phyloP scores from a whole-genome alignment of 2,797 vertebrate genomes.

The Notoglanidium macrostoma region DNA sequence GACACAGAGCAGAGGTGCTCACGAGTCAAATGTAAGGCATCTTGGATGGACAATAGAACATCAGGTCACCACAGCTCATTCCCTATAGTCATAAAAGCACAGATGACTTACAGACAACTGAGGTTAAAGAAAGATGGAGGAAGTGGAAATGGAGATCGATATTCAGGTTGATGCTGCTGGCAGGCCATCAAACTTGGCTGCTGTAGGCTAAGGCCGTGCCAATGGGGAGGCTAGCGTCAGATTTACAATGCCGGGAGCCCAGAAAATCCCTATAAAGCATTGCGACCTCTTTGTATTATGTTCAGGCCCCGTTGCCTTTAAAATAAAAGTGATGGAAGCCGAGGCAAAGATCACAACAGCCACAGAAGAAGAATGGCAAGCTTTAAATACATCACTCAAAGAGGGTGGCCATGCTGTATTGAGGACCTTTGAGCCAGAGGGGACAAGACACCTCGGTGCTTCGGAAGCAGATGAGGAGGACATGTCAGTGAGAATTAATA shows the following conservation, averaged over 20 bases:
- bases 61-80: conserved; percentile 46
- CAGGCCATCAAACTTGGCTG: conserved; percentile 73
- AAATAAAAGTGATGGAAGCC: conserved; percentile 61
- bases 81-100: conserved; percentile 71
- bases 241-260: conserved; percentile 67
- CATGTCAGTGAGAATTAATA: conserved; percentile 51
- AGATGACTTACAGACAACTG: conserved; percentile 69
- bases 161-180: conserved; percentile 65
- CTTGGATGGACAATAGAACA: conserved; percentile 30
- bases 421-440: conserved; percentile 26
- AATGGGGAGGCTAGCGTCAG: conserved; percentile 49
- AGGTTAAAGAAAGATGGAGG: conserved; percentile 70
- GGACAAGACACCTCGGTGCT: conserved; percentile 39
- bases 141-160: conserved; percentile 68
- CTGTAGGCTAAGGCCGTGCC: conserved; percentile 62
- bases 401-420: conserved; percentile 21
- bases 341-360: conserved; percentile 44
- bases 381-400: conserved; percentile 55
- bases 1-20: conserved; percentile 55
- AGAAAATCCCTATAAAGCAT: conserved; percentile 69
- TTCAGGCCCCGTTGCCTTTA: conserved; percentile 53
- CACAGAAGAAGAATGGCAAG: conserved; percentile 29
- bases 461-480: conserved; percentile 45
- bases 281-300: conserved; percentile 55
- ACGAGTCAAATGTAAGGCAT: conserved; percentile 22